Evolutionary conservation across 2,113 vertebrate genomes (phyloP), one percentile per base, ranked within the genome.

Genomic region (Excalfactoria chinensis): DNA sequence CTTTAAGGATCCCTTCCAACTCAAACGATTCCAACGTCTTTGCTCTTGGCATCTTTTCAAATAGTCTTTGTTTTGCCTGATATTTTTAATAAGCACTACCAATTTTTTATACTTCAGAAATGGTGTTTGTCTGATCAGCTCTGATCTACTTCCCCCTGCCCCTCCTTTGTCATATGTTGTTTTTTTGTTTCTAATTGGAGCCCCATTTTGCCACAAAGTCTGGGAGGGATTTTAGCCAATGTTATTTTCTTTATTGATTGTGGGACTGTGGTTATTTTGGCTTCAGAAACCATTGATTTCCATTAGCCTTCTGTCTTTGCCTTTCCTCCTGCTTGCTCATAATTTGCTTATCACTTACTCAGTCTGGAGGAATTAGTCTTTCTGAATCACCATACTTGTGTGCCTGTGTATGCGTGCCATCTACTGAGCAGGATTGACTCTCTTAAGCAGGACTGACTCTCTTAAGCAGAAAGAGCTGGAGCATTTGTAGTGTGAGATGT

Each of bases 281-380:
- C 91, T 81, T 73, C 70, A 90, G 84, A 86, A 69, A 32, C 10
- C 72, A 73, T 62, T 86, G 53, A 66, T 93, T 94, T 94, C 63
- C 74, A 58, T 79, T 94, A 89, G 67, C 80, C 73, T 96, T 84
- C 90, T 93, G 73, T 78, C 77, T 86, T 80, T 88, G 60, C 48
- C 59, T 88, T 93, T 88, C 44, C 30, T 84, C 23, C 41, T 78
- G 40, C 51, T 89, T 86, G 70, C 73, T 84, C 51, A 44, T 64
- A 46, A 93, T 91, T 87, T 79, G 32, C 28, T 77, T 70, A 46
- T 37, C 3, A 63, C 86, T 86, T 77, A 77, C 41, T 62, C 46
- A 84, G 40, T 84, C 55, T 84, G 70, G 53, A 81, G 28, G 22
- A 90, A 90, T 90, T 62, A 86, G 77, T 7, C 37, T 9, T 92